Base-by-base conservation (phyloP, 2,888 invertebrate species). In the Drosophila histrio region DNA sequence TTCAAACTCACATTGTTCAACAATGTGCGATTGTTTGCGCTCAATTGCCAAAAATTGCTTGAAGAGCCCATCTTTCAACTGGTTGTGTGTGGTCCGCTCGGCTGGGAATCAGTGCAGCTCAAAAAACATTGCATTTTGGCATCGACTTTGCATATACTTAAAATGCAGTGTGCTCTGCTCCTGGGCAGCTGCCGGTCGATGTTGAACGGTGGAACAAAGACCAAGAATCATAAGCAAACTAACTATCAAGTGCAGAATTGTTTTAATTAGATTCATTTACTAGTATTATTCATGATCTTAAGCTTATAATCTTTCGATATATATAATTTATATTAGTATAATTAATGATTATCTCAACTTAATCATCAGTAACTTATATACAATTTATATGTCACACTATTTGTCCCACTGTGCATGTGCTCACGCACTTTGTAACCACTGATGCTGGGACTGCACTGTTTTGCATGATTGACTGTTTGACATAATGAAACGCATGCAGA, bases 381-480 rank as follows among this genome's bases (percentile, higher is more conserved):
- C 6, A 2, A 7, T 39, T 34, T 0, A 34, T 15, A 5, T 13
- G 0, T 19, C 11, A 19, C 8, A 22, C 17, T 19, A 1, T 21
- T 64, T 19, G 56, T 17, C 1, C 73, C 80, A 81, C 71, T 43
- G 83, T 82, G 22, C 69, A 2, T 59, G 47, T 46, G 22, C 46
- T 34, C 58, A 71, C 77, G 54, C 59, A 64, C 49, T 80, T 59
- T 62, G 63, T 43, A 46, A 54, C 67, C 63, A 72, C 63, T 72
- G 75, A 61, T 39, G 69, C 63, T 54, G 78, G 60, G 61, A 65
- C 76, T 61, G 72, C 78, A 76, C 84, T 82, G 79, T 78, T 82
- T 84, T 83, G 84, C 84, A 83, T 84, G 82, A 83, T 83, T 83
- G 82, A 83, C 82, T 84, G 84, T 83, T 83, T 83, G 82, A 84